Evolutionary conservation across 2,797 vertebrate species (phyloP), one percentile per base, ranked within the genome.

Genomic region (Carduelis carduelis): DNA sequence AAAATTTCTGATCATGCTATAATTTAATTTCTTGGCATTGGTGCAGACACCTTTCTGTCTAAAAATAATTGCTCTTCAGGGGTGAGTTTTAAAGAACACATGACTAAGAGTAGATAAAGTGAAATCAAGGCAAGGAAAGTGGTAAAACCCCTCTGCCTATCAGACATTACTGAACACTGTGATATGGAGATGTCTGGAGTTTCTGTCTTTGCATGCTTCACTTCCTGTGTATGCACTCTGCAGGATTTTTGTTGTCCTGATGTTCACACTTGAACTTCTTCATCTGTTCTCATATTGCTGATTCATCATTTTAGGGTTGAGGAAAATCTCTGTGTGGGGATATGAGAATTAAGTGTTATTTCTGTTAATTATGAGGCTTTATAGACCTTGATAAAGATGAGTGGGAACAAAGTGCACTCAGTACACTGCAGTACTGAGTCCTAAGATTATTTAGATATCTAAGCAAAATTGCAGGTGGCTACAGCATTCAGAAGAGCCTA

Each of bases 51-150:
- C 12, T 43, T 90, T 70, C 68, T 76, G 21, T 93, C 91, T 75
- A 21, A 91, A 83, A 95, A 50, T 52, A 3, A 37, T 50, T 71
- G 8, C 8, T 88, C 4, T 71, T 86, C 22, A 72, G 52, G n/a
- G 60, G 35, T 32, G 68, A 87, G 32, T 76, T 85, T 80, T 57
- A 89, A 75, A 56, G 28, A 43, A 32, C 8, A 53, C 11, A 56
- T 72, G 28, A 63, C 9, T 72, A 78, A 95, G 80, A 77, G 6
- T 32, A 44, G 27, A 61, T 79, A 77, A 89, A 95, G 8, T 66
- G 46, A 83, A 92, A 57, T 87, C 27, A 76, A 53, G 59, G 53
- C 70, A 79, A 7, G 43, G 28, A 46, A 26, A 28, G 8, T 10
- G 7, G 27, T 32, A 55, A 94, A 87, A 15, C 2, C 49, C 7